Percentiles rank a stretch among this genome's conserved stretches.
These are phyloP conservation scores for Ammodytes dubius DNA, from an alignment of 2,113 vertebrate species.

Conservation along the genomic window DNA sequence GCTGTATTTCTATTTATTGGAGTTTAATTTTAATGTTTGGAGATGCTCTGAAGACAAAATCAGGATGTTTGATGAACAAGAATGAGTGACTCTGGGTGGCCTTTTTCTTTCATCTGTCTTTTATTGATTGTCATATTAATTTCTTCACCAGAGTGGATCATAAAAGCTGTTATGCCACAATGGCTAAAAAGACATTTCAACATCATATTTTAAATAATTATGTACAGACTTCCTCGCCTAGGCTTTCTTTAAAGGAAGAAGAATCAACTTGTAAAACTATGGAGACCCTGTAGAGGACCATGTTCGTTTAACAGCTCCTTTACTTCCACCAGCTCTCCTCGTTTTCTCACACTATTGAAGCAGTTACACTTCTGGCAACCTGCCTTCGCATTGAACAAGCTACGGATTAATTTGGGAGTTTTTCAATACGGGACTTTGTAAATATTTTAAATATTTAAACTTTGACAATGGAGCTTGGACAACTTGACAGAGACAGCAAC, in stretches of 20 bases:
- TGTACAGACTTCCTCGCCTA: conserved; percentile 72
- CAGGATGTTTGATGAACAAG: conserved; percentile 70
- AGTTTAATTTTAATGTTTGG: conserved; percentile 76
- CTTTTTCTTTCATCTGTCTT: conserved; percentile 70
- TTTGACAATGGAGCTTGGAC: conserved; percentile 68
- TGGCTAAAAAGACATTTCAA: conserved; percentile 73
- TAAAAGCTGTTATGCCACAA: conserved; percentile 53
- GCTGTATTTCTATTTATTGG: conserved; percentile 88
- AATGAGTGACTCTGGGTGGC: conserved; percentile 68
- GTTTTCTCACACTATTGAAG: conserved; percentile 78
- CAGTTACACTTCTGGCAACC: conserved; percentile 61
- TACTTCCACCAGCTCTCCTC: conserved; percentile 76
- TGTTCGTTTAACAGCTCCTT: conserved; percentile 68
- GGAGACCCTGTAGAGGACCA: conserved; percentile 72
- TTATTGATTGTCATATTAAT: conserved; percentile 71
- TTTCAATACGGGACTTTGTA: conserved; percentile 91
- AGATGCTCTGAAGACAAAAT: conserved; percentile 75
- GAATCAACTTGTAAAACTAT: conserved; percentile 54
- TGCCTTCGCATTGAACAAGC: conserved; percentile 66
- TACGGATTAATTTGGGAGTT: conserved; percentile 83
- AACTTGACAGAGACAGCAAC: conserved; percentile 70
- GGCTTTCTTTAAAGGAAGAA: conserved; percentile 65
- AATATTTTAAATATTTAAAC: conserved; percentile 98
- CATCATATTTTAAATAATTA: conserved; percentile 76
- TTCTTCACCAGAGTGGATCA: conserved; percentile 66